Base-by-base conservation (phyloP, 2,888 invertebrate genomes). In the Balanococcus diminutus region DNA sequence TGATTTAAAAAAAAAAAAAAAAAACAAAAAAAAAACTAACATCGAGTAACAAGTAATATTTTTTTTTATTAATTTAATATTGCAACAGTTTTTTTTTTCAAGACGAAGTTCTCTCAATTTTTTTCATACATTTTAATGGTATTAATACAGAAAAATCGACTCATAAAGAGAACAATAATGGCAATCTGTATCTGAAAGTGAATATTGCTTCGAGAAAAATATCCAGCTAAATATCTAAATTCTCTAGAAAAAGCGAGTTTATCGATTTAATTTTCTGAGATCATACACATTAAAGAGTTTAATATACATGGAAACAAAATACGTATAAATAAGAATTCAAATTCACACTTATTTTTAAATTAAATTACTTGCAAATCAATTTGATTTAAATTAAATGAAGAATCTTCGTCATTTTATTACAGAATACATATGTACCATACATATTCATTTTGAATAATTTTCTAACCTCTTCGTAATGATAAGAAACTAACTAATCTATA, bases 401-500 rank as follows among this genome's bases (percentile, higher is more conserved):
- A 67, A 67, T 67, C 28, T 31, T 67, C 67, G 31, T 67, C 67
- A 14, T 67, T 61, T 19, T 14, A 25, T 61, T 25, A 8, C 14
- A 25, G 11, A 25, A 61, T 6, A 61, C 25, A 6, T 16, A 61
- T 61, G 16, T 25, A 61, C 11, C n/a, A n/a, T n/a, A n/a, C 11
- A 46, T n/a, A n/a, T n/a, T 61, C 28, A 28, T 28, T 14, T 67
- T 16, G 67, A 31, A 28, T 67, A 67, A 67, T 67, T 67, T 67
- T 28, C 75, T 36, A 75, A 36, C 22, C 16, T 36, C 75, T 79
- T 79, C n/a, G 36, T 79, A 79, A 36, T 79, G 16, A 79, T 79
- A 79, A 31, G 75, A 79, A 79, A 79, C 75, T 36, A 79, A 8
- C 75, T 79, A 79, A 79, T 36, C 36, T 79, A 79, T 79, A 79